Conservation (phyloP, 2,797 vertebrate species). For the Buphagus erythrorhynchus region DNA sequence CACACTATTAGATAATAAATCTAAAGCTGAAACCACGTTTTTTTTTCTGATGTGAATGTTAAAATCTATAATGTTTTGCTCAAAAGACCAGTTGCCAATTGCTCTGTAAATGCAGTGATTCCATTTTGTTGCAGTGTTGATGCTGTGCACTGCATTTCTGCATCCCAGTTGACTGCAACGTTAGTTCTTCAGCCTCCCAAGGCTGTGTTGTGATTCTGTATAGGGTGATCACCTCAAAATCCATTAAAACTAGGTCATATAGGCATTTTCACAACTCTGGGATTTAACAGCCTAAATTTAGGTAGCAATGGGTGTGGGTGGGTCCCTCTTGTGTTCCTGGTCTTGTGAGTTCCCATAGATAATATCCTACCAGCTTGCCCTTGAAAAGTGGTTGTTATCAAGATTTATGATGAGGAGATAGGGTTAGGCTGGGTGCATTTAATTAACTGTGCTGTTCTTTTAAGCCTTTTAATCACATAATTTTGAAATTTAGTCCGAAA, state of each 20-base stretch:
- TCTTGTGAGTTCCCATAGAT: neutral
- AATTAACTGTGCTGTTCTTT: neutral
- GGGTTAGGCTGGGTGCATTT: neutral
- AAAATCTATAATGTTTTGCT: neutral
- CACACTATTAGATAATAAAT: neutral
- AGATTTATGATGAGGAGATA: neutral
- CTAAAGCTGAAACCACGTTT: neutral
- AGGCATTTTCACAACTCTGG: neutral
- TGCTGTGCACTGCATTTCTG: neutral
- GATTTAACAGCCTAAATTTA: neutral
- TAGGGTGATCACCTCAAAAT: neutral
- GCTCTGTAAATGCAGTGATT: neutral
- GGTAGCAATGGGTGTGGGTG: fast-evolving
- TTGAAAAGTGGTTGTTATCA: neutral
- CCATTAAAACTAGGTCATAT: neutral
- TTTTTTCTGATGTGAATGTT: neutral
- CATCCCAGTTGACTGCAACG: fast-evolving
- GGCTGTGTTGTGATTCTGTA: neutral
- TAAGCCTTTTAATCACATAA: neutral
- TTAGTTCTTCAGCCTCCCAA: neutral
- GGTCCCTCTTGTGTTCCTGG: neutral
- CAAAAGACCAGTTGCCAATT: neutral
- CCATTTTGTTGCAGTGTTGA: neutral
- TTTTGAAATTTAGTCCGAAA: neutral
- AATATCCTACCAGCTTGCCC: neutral